phyloP scores from a whole-genome alignment of 2,113 vertebrate species.

The Tetraodon nigroviridis region DNA sequence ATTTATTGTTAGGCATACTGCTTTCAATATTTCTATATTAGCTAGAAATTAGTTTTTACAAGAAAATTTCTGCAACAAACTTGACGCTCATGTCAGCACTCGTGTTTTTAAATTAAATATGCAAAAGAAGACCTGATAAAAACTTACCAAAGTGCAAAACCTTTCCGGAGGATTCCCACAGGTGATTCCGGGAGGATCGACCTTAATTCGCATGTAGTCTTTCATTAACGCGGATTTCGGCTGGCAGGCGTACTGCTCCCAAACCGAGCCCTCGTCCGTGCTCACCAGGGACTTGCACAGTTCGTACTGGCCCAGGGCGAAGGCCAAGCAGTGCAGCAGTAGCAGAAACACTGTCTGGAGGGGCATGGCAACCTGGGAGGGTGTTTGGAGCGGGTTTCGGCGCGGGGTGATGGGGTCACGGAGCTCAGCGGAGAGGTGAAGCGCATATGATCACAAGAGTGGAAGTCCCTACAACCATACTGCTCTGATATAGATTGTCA shows the following conservation, averaged over 20 bases:
- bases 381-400: conserved; percentile 53
- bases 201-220: conserved; percentile 86
- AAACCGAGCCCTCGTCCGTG: conserved; percentile 90
- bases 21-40: too few species aligned
- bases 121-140: background rate
- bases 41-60: too few species aligned
- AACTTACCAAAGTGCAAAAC: conserved; percentile 97
- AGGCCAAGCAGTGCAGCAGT: conserved; percentile 79
- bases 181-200: conserved; percentile 90
- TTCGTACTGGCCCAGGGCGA: conserved; percentile 88
- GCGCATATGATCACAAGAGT: conserved; percentile 77
- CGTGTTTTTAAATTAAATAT: too few species aligned
- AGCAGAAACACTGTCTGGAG: conserved; percentile 72
- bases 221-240: conserved; percentile 88
- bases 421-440: conserved; percentile 71
- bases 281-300: conserved; percentile 97
- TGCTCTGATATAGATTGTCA: conserved; percentile 7
- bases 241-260: conserved; percentile 97
- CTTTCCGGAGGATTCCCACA: conserved; percentile 92
- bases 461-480: conserved; percentile 36
- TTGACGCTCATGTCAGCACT: too few species aligned
- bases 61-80: too few species aligned
- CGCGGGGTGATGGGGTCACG: conserved; percentile 68
- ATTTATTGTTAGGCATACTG: conserved; percentile 4
- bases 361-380: conserved; percentile 76